Evolutionary conservation across 1,140 invertebrate genomes (phyloP).

Genomic region (Ips typographus): DNA sequence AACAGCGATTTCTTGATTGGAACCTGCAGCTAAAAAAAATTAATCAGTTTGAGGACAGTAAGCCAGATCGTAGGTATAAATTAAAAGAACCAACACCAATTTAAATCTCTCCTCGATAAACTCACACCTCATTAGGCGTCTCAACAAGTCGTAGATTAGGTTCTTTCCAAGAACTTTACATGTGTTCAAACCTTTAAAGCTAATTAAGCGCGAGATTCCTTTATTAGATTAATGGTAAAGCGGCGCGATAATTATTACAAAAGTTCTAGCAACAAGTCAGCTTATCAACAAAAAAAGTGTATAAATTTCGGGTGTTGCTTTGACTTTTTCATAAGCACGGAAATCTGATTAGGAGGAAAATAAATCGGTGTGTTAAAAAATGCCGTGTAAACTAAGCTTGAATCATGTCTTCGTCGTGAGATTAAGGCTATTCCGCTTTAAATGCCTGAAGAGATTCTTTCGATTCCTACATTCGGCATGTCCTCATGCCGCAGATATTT

Average conservation of each 20-base stretch:
- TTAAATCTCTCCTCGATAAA: background rate
- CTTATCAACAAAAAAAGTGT: too few species aligned
- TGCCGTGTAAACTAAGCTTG: constrained; percentile 1
- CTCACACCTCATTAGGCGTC: background rate
- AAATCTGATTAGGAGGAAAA: too few species aligned
- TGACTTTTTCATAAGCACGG: too few species aligned
- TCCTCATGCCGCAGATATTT: background rate
- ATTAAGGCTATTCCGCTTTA: background rate
- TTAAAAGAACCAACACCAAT: background rate
- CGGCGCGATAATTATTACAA: background rate
- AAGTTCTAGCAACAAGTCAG: too few species aligned
- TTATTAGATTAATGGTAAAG: constrained; percentile 1
- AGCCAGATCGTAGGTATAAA: background rate
- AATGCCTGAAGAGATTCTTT: constrained; percentile 4
- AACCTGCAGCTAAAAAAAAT: constrained; percentile 26
- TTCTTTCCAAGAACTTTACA: background rate
- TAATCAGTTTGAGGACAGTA: constrained; percentile 1
- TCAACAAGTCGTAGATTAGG: background rate
- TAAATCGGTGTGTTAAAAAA: background rate
- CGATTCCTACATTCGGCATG: constrained; percentile 8
- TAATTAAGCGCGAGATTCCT: background rate
- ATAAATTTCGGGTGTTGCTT: too few species aligned
- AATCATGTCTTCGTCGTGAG: background rate
- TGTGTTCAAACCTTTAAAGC: background rate
- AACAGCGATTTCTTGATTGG: constrained; percentile 16